Conservation (phyloP, 2,113 vertebrate species). For the Ibidorhyncha struthersii region DNA sequence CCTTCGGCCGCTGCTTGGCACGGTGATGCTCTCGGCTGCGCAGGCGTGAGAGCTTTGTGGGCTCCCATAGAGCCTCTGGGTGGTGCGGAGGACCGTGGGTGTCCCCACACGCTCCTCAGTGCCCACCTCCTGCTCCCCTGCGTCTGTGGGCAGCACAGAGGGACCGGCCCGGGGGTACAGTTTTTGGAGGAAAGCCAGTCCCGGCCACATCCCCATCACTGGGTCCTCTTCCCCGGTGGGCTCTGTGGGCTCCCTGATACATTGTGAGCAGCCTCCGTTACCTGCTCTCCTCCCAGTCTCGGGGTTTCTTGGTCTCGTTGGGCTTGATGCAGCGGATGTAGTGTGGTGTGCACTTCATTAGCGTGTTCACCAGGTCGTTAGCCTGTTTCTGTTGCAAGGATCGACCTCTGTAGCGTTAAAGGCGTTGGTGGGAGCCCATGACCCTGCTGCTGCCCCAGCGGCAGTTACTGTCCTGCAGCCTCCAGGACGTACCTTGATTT, state of each 20-base stretch:
- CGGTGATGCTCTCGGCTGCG: fast-evolving
- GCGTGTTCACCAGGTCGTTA: constrained; percentile 91
- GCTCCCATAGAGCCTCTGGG: neutral
- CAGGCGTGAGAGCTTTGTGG: fast-evolving
- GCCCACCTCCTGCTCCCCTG: neutral
- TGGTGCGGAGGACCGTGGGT: neutral
- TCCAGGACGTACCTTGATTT: constrained; percentile 87
- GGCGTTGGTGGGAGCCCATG: neutral
- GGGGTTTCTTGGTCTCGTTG: constrained; percentile 93
- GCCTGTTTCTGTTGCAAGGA: constrained; percentile 88
- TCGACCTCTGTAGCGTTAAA: neutral
- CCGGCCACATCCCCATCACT: neutral
- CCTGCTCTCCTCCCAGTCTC: constrained; percentile 98
- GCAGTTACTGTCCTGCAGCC: neutral
- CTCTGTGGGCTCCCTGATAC: neutral
- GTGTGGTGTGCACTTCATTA: constrained; percentile 96
- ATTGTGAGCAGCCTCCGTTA: neutral
- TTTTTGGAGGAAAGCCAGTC: neutral
- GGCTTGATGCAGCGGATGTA: constrained; percentile 99
- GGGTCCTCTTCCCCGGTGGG: fast-evolving
- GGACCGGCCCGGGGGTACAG: neutral
- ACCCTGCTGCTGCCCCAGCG: neutral
- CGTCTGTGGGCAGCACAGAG: neutral
- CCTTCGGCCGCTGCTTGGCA: neutral
- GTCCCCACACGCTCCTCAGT: neutral